Percentiles rank a stretch among this genome's conserved stretches.
phyloP scores from a whole-genome alignment of 2,113 vertebrate genomes.

The Ceyx cyanopectus region DNA sequence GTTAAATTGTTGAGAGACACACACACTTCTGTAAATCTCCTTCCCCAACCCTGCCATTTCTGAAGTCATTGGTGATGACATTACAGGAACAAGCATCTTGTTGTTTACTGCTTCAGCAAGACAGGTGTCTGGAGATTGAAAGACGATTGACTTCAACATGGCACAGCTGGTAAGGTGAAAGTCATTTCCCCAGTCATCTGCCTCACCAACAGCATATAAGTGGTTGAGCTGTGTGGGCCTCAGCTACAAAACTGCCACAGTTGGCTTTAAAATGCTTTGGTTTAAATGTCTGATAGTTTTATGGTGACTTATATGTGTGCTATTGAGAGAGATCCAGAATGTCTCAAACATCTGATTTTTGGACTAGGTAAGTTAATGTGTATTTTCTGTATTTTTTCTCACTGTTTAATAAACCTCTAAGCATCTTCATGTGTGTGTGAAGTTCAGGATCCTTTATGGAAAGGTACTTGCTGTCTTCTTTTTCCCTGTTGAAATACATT shows the following conservation, averaged over 20 bases:
- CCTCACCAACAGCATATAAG: background rate
- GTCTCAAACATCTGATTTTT: background rate
- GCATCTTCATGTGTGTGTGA: background rate
- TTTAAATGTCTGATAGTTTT: background rate
- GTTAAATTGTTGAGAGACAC: background rate
- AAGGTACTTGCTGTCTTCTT: background rate
- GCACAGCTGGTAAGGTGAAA: background rate
- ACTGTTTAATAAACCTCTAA: background rate
- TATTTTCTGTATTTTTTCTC: background rate
- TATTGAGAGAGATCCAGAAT: background rate
- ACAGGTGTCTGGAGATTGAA: background rate
- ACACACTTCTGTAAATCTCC: background rate
- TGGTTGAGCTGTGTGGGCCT: background rate
- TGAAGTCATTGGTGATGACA: background rate
- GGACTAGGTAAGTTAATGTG: background rate
- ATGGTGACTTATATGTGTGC: background rate
- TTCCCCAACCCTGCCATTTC: background rate
- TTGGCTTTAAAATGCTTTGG: background rate
- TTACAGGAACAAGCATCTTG: background rate
- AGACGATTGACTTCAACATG: background rate
- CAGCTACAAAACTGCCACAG: accelerated
- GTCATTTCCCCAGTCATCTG: background rate
- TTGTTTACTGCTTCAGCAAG: background rate
- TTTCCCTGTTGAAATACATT: background rate
- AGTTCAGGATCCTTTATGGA: background rate